Conservation (phyloP, 2,888 invertebrate genomes). For the Habrosyne pyritoides region DNA sequence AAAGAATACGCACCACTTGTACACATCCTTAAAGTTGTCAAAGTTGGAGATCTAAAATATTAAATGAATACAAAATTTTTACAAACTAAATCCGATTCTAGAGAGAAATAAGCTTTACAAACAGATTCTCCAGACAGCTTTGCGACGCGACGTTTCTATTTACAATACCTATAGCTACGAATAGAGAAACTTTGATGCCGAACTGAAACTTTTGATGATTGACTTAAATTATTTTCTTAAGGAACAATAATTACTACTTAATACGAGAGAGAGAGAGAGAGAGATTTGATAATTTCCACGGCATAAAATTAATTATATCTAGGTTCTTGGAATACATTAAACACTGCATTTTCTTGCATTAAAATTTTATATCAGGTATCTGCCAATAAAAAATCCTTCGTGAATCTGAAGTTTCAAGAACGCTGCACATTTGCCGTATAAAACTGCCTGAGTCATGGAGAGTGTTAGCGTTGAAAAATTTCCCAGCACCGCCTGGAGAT, state of each 20-base stretch:
- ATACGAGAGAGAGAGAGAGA: too few species aligned
- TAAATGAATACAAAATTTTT: too few species aligned
- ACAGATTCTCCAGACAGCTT: background rate
- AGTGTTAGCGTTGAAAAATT: slow-evolving; percentile 44
- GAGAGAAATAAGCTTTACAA: slow-evolving; percentile 24
- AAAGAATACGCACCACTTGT: too few species aligned
- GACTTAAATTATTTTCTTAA: too few species aligned
- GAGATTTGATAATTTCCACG: too few species aligned
- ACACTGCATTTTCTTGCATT: background rate
- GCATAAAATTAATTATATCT: too few species aligned
- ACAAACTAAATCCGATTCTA: too few species aligned
- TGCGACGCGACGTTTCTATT: background rate
- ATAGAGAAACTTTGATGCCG: background rate
- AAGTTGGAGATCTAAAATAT: too few species aligned
- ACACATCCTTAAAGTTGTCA: too few species aligned
- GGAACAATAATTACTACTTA: too few species aligned
- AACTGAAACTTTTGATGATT: too few species aligned
- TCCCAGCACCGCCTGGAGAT: slow-evolving; percentile 67
- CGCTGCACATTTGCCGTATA: background rate
- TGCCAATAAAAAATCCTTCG: background rate
- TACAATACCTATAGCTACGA: slow-evolving; percentile 1
- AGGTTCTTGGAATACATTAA: too few species aligned
- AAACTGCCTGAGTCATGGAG: slow-evolving; percentile 17
- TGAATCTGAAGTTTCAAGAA: background rate
- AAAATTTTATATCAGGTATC: background rate